Percentiles rank a stretch among this genome's conserved stretches.
Conservation (phyloP, 2,888 invertebrate genomes). For the Cephus sareptanus region DNA sequence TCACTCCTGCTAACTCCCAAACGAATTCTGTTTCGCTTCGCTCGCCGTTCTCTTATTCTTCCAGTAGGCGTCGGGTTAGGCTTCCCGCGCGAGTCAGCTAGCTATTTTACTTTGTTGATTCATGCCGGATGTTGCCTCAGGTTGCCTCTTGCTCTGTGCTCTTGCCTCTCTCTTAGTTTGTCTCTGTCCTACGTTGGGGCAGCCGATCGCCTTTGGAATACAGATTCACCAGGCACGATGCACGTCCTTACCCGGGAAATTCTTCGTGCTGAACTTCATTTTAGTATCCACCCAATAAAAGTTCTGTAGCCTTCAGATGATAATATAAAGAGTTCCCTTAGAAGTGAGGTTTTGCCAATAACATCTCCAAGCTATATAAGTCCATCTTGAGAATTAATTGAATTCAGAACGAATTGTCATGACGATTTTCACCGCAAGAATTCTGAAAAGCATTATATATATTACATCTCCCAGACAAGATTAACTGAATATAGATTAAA, state of each 20-base stretch:
- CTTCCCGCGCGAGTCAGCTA: conserved; percentile 32
- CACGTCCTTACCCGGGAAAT: conserved; percentile 4
- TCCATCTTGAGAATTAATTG: not conserved
- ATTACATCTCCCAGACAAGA: not conserved
- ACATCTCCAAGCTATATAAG: not conserved
- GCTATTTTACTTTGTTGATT: conserved; percentile 59
- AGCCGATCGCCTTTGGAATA: conserved; percentile 48
- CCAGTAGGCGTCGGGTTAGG: conserved; percentile 39
- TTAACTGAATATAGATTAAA: not conserved
- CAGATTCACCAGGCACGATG: conserved; percentile 26
- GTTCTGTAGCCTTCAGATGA: not conserved
- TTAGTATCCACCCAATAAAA: not conserved
- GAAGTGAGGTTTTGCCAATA: not conserved
- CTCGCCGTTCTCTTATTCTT: conserved; percentile 42
- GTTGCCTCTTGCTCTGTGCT: conserved; percentile 22
- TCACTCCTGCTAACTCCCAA: conserved; percentile 37
- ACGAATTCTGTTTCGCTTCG: conserved; percentile 47
- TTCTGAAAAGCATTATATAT: not conserved
- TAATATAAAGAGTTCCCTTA: not conserved
- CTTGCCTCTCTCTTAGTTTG: conserved; percentile 14
- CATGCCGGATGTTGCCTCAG: conserved; percentile 65
- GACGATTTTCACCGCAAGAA: not conserved
- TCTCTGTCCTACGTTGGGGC: conserved; percentile 20
- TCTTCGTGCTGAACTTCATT: conserved; percentile 15
- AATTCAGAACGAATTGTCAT: not conserved